Evolutionary conservation across 2,797 vertebrate species (phyloP), one percentile per base, ranked within the genome.

Genomic region (Choloepus didactylus): DNA sequence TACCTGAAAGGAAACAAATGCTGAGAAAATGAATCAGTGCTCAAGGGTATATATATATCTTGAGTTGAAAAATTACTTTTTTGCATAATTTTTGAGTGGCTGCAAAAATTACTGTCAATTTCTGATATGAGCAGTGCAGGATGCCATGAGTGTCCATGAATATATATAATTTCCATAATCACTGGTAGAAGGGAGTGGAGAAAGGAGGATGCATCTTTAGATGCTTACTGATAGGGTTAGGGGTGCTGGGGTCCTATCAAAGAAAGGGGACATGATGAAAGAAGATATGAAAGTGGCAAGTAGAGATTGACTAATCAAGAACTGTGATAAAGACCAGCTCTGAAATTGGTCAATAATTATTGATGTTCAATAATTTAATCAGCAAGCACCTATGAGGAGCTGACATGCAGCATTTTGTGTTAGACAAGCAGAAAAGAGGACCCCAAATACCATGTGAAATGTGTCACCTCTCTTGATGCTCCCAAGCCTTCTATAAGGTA

Each of bases 1-100:
- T 90, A 70, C 25, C 19, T 54, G 62, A 88, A 21, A 86, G 19
- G n/a, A 62, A 75, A 82, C 29, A 93, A 70, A 77, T 23, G 31
- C 56, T 46, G 62, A 92, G 70, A 91, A 91, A 79, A 91, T 11
- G 54, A 89, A 80, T 25, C 83, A 2, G 19, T 41, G 21, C 85
- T 85, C 70, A 67, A 66, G 46, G 59, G 18, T 67, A 2, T 38
- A 46, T 2, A 89, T 35, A 35, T 6, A 56, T 16, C 3, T 56
- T 56, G 54, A 56, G 54, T 16, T 21, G 54, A 56, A 56, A 54
- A 56, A 56, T 56, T 56, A 56, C 54, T 56, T 56, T 56, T 19
- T 56, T 56, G 54, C 18, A 19, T 56, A 56, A 56, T 56, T 56
- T 56, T 56, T 56, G 1, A 73, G 44, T 29, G 49, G 21, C 27